These are phyloP conservation scores for Brachypteracias leptosomus DNA, from an alignment of 2,113 vertebrate genomes.

Conservation along the genomic window DNA sequence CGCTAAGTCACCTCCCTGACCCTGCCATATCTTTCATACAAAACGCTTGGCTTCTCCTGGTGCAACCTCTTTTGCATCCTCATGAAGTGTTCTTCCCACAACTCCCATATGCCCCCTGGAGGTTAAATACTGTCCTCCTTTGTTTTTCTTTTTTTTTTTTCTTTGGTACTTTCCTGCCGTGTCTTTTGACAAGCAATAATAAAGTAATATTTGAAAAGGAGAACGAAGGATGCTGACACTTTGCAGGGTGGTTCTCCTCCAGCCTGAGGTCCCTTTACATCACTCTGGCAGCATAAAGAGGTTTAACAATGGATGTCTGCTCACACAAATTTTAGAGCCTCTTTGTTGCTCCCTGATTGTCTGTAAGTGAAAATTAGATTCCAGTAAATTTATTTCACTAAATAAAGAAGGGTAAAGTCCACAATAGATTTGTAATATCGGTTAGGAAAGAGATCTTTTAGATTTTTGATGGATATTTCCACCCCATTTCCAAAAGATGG, in stretches of 20 bases:
- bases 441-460: neutral
- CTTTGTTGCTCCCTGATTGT: neutral
- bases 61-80: neutral
- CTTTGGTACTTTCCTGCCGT: neutral
- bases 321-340: neutral
- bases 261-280: neutral
- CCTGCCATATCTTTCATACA: neutral
- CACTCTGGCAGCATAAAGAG: neutral
- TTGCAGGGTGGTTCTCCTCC: neutral
- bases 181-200: neutral
- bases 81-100: neutral
- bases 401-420: neutral
- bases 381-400: neutral
- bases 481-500: neutral
- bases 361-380: neutral
- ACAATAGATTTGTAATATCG: neutral
- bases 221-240: neutral
- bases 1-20: neutral
- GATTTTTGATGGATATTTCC: neutral
- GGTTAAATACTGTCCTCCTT: slow-evolving; percentile 9
- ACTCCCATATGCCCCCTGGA: slow-evolving; percentile 54
- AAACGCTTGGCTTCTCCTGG: neutral
- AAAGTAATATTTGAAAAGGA: neutral
- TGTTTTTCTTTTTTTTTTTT: neutral
- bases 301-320: neutral